Percentiles rank a stretch among this genome's conserved stretches.
Conservation (phyloP, 2,113 vertebrate genomes). For the Pantherophis guttatus region DNA sequence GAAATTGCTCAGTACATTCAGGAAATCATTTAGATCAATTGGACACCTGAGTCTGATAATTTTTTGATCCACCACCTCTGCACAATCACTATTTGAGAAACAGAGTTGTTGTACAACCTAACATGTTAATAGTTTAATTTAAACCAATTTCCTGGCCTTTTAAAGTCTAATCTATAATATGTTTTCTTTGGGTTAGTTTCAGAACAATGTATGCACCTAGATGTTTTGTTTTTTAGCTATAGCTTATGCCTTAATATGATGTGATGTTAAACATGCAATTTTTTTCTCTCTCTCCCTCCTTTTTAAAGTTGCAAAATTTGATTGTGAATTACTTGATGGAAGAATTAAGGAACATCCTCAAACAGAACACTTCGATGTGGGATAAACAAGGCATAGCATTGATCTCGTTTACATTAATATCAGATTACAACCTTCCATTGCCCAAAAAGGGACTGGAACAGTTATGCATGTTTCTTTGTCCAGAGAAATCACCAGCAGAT, state of each 20-base stretch:
- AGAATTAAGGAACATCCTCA: not conserved
- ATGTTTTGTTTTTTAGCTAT: not conserved
- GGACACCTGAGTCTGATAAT: not conserved
- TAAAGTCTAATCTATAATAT: not conserved
- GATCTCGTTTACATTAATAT: not conserved
- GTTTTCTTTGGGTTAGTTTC: not conserved
- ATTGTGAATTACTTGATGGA: conserved; percentile 26
- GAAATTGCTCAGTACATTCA: not conserved
- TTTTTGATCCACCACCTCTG: not conserved
- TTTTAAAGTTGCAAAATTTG: not conserved
- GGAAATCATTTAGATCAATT: not conserved
- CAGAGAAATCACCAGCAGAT: not conserved
- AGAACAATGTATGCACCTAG: not conserved
- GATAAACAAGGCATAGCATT: conserved; percentile 62
- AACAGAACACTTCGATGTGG: accelerated
- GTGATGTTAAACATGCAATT: not conserved
- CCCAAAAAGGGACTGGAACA: accelerated
- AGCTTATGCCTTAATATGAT: not conserved
- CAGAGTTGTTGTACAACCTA: not conserved
- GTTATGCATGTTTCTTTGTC: conserved; percentile 58
- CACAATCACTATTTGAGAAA: not conserved
- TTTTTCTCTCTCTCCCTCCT: not conserved
- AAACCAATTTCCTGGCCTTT: not conserved
- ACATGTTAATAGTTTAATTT: not conserved
- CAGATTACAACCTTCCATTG: accelerated